Evolutionary conservation across 2,113 vertebrate species (phyloP).

Genomic region (Nannospalax galili): DNA sequence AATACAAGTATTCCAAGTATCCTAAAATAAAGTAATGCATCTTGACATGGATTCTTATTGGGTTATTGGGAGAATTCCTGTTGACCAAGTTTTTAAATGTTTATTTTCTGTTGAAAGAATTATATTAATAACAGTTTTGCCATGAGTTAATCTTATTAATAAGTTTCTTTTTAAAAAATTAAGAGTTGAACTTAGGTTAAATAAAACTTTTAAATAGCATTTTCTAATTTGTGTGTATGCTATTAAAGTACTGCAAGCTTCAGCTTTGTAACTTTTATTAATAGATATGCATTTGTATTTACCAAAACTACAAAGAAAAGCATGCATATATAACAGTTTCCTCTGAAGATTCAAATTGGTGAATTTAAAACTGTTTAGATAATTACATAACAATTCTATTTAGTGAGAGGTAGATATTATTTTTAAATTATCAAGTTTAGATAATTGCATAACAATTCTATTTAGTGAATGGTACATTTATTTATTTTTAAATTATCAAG

Average conservation of each 20-base stretch:
- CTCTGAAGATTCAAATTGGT: constrained; percentile 30
- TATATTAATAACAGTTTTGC: neutral
- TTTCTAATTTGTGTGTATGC: neutral
- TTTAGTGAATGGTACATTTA: neutral
- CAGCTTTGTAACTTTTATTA: neutral
- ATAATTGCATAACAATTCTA: neutral
- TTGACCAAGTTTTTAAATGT: constrained; percentile 31
- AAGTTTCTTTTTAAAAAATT: neutral
- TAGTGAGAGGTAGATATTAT: neutral
- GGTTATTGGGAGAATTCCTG: constrained; percentile 31
- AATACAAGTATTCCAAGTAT: neutral
- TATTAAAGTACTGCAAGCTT: constrained; percentile 59
- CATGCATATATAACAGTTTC: neutral
- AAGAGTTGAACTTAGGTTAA: constrained; percentile 6
- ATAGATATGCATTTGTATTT: constrained; percentile 32
- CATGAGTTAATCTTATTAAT: neutral
- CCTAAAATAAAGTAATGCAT: constrained; percentile 27
- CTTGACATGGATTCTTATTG: constrained; percentile 41
- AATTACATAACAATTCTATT: constrained; percentile 21
- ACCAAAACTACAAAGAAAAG: constrained; percentile 41
- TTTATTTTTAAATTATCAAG: constrained; percentile 26
- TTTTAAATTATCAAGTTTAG: constrained; percentile 1
- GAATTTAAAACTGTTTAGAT: constrained; percentile 4
- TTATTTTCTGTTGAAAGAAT: constrained; percentile 18
- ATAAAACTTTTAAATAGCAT: neutral